A percentile compares a stretch with the other conserved stretches of the same genome.
Evolutionary conservation across 2,113 vertebrate species (phyloP).

Genomic region (Pholis gunnellus): DNA sequence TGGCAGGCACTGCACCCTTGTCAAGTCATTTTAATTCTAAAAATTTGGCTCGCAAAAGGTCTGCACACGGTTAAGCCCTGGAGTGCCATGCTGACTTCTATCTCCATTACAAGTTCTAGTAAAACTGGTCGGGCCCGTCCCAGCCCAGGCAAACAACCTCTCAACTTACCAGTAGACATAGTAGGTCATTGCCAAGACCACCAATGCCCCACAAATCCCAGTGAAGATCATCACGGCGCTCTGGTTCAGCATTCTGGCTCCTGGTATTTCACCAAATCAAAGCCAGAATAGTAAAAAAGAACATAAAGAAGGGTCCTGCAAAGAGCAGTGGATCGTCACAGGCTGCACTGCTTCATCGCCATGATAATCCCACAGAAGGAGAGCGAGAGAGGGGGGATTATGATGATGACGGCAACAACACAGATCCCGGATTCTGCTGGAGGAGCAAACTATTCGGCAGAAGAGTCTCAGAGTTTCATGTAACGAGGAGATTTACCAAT

Average conservation of each 20-base stretch:
- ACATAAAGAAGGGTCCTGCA: conserved; percentile 18
- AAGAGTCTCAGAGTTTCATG: neutral
- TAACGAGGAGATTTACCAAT: conserved; percentile 12
- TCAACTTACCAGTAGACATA: conserved; percentile 86
- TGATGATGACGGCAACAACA: conserved; percentile 77
- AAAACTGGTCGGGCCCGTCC: neutral
- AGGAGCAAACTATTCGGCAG: conserved; percentile 50
- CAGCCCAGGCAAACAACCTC: neutral
- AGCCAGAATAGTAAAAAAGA: conserved; percentile 52
- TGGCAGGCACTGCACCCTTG: neutral
- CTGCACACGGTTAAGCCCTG: neutral
- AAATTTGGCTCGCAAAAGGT: conserved; percentile 19
- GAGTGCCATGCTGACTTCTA: neutral
- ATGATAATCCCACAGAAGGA: conserved; percentile 75
- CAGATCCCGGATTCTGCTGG: conserved; percentile 62
- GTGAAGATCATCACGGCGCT: conserved; percentile 86
- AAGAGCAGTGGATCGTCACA: conserved; percentile 55
- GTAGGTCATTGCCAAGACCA: conserved; percentile 85
- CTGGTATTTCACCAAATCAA: conserved; percentile 45
- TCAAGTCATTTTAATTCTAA: neutral
- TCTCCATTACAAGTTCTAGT: neutral
- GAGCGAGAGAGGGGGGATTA: conserved; percentile 63
- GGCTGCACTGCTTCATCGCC: conserved; percentile 60
- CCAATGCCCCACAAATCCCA: conserved; percentile 84
- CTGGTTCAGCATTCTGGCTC: conserved; percentile 84